phyloP scores from a whole-genome alignment of 2,113 vertebrate species.

The Sialia sialis region DNA sequence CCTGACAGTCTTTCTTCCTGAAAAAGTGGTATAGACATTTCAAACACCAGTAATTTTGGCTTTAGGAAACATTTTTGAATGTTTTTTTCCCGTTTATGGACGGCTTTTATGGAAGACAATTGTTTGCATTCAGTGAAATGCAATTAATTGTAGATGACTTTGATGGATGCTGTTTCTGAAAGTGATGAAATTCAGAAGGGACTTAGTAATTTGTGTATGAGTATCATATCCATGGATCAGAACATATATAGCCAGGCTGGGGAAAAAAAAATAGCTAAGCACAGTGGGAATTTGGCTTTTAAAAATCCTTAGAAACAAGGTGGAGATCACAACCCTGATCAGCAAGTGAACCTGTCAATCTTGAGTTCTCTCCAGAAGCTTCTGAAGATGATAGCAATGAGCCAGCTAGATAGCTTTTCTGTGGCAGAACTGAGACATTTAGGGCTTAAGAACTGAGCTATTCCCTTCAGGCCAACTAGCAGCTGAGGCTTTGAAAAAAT shows the following conservation, averaged over 20 bases:
- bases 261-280: not conserved
- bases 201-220: not conserved
- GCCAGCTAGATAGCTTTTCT: not conserved
- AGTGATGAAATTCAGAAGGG: not conserved
- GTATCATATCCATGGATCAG: not conserved
- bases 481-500: slow-evolving; percentile 37
- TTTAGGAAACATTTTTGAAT: not conserved
- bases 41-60: not conserved
- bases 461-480: not conserved
- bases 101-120: not conserved
- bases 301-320: slow-evolving; percentile 2
- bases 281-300: not conserved
- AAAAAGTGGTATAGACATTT: not conserved
- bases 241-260: not conserved
- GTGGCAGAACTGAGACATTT: not conserved
- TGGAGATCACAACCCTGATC: not conserved
- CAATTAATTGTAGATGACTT: slow-evolving; percentile 4
- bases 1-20: not conserved
- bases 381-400: slow-evolving; percentile 23
- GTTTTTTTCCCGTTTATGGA: not conserved
- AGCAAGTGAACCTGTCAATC: not conserved
- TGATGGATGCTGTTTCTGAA: not conserved
- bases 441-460: slow-evolving; percentile 18
- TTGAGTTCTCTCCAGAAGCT: not conserved
- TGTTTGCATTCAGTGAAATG: not conserved